Base-by-base conservation (phyloP, 2,888 invertebrate species). In the Scaptodrosophila latifasciaeformis region DNA sequence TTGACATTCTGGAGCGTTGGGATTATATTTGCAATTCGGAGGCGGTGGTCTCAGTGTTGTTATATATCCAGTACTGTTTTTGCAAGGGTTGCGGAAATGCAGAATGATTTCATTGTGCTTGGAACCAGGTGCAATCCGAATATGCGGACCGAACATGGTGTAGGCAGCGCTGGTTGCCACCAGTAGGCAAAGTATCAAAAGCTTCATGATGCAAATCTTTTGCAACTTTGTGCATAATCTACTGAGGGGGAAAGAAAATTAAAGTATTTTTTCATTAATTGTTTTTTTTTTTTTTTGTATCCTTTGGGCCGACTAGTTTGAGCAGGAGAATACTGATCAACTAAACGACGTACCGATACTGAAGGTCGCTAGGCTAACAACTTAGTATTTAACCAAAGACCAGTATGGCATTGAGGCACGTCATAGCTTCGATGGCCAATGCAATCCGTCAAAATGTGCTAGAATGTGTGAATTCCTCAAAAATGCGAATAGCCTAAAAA, bases 1-100 rank as follows among this genome's bases (percentile, higher is more conserved):
- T 18, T 48, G n/a, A n/a, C n/a, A n/a, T n/a, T n/a, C n/a, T n/a
- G n/a, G n/a, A n/a, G n/a, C n/a, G n/a, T n/a, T 67, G 2, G 70
- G 54, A 31, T 67, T 62, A 2, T 49, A 13, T 9, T 66, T 49
- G 47, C 74, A 67, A n/a, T n/a, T n/a, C n/a, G n/a, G n/a, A n/a
- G n/a, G n/a, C n/a, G n/a, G 12, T n/a, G 34, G 34, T 13, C 40
- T 37, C 0, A 78, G 24, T 1, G 78, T 78, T 2, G 78, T 70
- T 1, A 27, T n/a, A n/a, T n/a, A 49, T 53, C 53, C 78, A 1
- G 75, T 75, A 30, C 62, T 59, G 12, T 78, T 78, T 34, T 46
- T 76, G 48, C 72, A 71, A 0, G 70, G 70, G 43, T 71, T 68
- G 7, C 70, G 71, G 24, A 71, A 71, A 7, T 65, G 76, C 9